Evolutionary conservation across 2,797 vertebrate genomes (phyloP).

Genomic region (Galago senegalensis): DNA sequence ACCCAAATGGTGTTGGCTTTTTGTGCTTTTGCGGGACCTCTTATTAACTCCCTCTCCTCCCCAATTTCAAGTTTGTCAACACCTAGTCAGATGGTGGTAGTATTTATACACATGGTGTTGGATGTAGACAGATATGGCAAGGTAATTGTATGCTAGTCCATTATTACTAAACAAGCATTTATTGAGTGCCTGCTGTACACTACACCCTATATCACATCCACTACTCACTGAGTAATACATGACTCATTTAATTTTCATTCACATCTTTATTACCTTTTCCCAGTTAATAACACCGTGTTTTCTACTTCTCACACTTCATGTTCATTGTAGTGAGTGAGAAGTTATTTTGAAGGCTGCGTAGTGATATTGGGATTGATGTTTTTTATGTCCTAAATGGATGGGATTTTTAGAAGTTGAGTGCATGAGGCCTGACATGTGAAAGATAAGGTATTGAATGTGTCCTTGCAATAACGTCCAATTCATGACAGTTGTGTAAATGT

Average conservation of each 20-base stretch:
- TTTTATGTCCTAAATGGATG: neutral
- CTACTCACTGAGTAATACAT: neutral
- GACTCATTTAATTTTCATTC: neutral
- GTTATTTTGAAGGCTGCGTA: neutral
- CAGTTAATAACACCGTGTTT: neutral
- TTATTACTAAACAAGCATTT: neutral
- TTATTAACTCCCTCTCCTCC: neutral
- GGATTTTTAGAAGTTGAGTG: constrained; percentile 51
- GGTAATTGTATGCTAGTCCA: neutral
- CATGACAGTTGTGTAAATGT: neutral
- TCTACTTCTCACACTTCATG: neutral
- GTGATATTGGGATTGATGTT: neutral
- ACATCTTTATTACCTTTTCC: neutral
- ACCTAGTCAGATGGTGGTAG: neutral
- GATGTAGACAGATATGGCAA: neutral
- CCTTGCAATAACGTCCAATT: neutral
- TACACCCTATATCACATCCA: neutral
- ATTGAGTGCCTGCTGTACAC: neutral
- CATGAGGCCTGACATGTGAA: neutral
- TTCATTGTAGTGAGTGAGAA: neutral
- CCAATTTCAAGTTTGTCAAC: neutral
- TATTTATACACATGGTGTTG: neutral
- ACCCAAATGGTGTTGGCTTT: neutral
- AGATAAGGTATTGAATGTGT: neutral
- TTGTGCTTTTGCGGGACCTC: neutral